Evolutionary conservation across 2,888 invertebrate genomes (phyloP).

Genomic region (Hyposoter dolosus): DNA sequence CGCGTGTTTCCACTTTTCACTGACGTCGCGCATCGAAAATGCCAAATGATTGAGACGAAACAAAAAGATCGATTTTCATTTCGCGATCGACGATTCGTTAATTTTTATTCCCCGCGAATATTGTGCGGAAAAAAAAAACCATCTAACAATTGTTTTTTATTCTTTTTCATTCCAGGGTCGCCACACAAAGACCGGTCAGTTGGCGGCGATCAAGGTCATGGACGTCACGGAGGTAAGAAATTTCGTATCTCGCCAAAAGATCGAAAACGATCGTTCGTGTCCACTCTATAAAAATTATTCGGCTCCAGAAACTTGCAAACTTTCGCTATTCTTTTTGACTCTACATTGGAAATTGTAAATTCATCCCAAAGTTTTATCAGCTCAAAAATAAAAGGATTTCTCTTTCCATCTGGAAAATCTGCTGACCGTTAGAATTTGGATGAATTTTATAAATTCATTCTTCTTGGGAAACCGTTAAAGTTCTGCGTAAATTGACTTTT

Average conservation of each 20-base stretch:
- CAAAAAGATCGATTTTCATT: background rate
- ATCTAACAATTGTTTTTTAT: conserved; percentile 58
- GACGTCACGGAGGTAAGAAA: conserved; percentile 95
- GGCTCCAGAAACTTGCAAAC: background rate
- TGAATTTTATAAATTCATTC: background rate
- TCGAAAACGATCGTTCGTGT: background rate
- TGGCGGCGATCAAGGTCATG: conserved; percentile 99
- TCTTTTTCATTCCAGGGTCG: conserved; percentile 91
- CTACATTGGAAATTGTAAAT: background rate
- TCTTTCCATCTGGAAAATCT: background rate
- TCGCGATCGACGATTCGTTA: background rate
- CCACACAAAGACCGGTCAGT: conserved; percentile 99
- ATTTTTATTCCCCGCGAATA: background rate
- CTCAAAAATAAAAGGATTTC: background rate
- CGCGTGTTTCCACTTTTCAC: background rate
- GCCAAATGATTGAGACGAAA: background rate
- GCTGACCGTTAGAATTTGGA: conserved; percentile 1
- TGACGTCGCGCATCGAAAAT: background rate
- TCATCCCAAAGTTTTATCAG: background rate
- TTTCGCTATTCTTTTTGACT: background rate
- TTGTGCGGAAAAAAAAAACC: conserved; percentile 33
- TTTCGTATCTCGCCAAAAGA: conserved; percentile 24
- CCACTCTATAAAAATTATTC: background rate
- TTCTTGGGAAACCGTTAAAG: conserved; percentile 20
- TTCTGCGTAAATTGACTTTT: conserved; percentile 27